phyloP scores from a whole-genome alignment of 2,888 invertebrate genomes.

The Tribolium freemani region DNA sequence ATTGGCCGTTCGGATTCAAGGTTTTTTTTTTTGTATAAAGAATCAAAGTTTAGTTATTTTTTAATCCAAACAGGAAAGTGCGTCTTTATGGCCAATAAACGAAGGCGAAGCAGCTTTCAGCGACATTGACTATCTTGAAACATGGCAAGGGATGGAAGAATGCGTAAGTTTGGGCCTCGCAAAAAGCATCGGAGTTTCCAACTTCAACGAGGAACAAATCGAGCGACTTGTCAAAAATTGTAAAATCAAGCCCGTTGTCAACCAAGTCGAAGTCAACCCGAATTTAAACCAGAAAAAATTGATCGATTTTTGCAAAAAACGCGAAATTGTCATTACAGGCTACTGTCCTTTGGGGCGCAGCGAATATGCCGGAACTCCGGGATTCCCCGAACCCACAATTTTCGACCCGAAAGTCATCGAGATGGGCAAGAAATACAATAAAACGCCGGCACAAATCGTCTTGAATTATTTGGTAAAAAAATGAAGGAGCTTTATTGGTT shows the following conservation, averaged over 20 bases:
- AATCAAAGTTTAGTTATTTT: slow-evolving; percentile 8
- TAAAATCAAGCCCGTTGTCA: slow-evolving; percentile 73
- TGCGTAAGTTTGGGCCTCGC: slow-evolving; percentile 74
- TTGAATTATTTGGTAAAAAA: slow-evolving; percentile 75
- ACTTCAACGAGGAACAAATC: slow-evolving; percentile 82
- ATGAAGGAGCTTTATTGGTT: too few relatives aligned
- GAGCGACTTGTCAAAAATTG: slow-evolving; percentile 73
- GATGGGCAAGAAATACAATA: slow-evolving; percentile 74
- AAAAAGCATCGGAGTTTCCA: slow-evolving; percentile 83
- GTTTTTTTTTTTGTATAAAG: slow-evolving; percentile 44
- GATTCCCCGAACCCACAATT: slow-evolving; percentile 71
- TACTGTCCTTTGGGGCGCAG: slow-evolving; percentile 83
- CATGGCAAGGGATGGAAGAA: slow-evolving; percentile 83
- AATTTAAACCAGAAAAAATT: slow-evolving; percentile 80
- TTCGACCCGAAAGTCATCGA: slow-evolving; percentile 70
- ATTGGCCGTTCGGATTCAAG: slow-evolving; percentile 65
- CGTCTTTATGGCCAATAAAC: slow-evolving; percentile 67
- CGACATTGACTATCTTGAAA: slow-evolving; percentile 80
- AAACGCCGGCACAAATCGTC: slow-evolving; percentile 75
- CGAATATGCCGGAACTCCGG: slow-evolving; percentile 64
- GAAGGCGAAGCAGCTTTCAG: slow-evolving; percentile 67
- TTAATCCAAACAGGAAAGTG: slow-evolving; percentile 66
- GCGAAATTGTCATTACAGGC: slow-evolving; percentile 76
- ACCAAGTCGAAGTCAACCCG: slow-evolving; percentile 76
- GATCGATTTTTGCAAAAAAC: slow-evolving; percentile 76